Base-by-base conservation (phyloP, 1,140 invertebrate species). In the Conus ventricosus region DNA sequence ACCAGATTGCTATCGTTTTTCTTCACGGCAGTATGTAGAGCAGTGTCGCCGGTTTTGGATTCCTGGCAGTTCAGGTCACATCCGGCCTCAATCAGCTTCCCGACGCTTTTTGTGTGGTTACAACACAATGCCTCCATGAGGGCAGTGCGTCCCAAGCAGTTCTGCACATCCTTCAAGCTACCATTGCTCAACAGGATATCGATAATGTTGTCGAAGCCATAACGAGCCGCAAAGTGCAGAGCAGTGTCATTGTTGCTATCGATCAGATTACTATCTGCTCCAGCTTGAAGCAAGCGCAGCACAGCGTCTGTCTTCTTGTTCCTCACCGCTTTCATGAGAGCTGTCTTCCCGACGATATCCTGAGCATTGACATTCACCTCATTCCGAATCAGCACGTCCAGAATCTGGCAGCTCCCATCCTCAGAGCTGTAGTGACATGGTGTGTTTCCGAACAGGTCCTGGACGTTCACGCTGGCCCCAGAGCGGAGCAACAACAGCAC, bases 221-320 rank as follows among this genome's bases (percentile, higher is more conserved):
- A 94, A 85, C 95, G 89, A 10, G 94, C 92, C 2, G 95, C 94
- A 84, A 94, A 95, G 94, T 99, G 98, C 71, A 99, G 95, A 0
- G 98, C 98, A 7, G 98, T 99, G 94, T 99, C 98, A 25, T 98
- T 98, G 94, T 99, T 98, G 95, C 99, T 99, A 95, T 99, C 98
- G 25, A 98, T 97, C 75, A 99, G 97, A 93, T 99, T 99, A 67
- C 99, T 96, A 95, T 99, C 92, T 85, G 93, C 93, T 60, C 91
- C 92, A 25, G 92, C 94, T 20, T 92, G 88, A 4, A 95, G 84
- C 20, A 95, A 88, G 20, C 93, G 88, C 13, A 94, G 84, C 11
- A 95, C 94, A 1, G 94, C 94, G 67, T 94, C 93, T 6, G 94
- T 93, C 89, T 94, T 95, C 75, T 93, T 94, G 90, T 94, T 95